Conservation (phyloP, 2,113 vertebrate genomes). For the Nothocercus nigrocapillus region DNA sequence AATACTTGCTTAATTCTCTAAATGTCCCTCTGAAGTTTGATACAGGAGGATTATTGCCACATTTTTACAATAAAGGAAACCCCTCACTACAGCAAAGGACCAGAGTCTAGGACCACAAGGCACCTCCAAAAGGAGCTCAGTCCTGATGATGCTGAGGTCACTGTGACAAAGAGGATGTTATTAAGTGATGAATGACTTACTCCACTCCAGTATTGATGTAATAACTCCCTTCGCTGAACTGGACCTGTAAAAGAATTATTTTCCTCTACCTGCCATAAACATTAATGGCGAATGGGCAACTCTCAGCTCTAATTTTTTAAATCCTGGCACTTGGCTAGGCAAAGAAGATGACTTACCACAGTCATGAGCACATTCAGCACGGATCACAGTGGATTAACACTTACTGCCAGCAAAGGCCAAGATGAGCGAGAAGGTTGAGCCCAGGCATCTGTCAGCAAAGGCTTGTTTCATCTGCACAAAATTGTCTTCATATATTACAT, state of each 20-base stretch:
- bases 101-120: neutral
- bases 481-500: neutral
- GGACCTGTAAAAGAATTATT: fast-evolving
- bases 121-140: neutral
- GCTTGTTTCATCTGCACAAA: neutral
- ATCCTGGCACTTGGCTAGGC: fast-evolving
- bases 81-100: fast-evolving
- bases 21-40: neutral
- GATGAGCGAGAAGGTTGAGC: neutral
- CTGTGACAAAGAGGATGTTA: neutral
- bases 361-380: neutral
- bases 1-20: neutral
- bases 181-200: neutral
- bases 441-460: neutral
- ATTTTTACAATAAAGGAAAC: neutral
- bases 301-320: neutral
- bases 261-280: neutral
- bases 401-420: neutral
- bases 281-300: neutral
- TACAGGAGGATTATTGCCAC: neutral
- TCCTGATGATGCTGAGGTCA: neutral
- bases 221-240: neutral
- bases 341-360: neutral
- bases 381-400: neutral
- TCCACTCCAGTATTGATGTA: neutral